Conservation (phyloP, 53 echinoderm and acorn worm species). For the Zoroaster sp. region DNA sequence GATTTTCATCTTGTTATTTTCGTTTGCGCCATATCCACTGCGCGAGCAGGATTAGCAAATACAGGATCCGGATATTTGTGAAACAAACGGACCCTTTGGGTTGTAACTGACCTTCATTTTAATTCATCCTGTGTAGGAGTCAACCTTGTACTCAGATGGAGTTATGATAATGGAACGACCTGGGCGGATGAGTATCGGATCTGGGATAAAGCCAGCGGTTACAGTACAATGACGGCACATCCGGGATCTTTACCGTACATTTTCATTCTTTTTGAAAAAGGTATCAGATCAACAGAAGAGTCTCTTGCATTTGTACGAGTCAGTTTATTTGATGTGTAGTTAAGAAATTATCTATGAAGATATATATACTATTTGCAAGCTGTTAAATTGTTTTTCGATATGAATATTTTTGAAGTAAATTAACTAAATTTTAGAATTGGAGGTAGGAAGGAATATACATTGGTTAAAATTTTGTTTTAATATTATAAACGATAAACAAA, state of each 20-base stretch:
- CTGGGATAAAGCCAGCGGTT: slow-evolving; percentile 70
- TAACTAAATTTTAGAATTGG: not conserved
- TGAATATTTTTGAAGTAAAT: not conserved
- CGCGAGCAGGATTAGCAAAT: too few species aligned
- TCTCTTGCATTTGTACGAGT: slow-evolving; percentile 39
- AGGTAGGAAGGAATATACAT: not conserved
- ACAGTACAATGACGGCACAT: slow-evolving; percentile 73
- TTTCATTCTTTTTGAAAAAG: slow-evolving; percentile 57
- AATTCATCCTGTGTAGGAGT: slow-evolving; percentile 49
- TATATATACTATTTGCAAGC: not conserved
- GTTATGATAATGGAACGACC: slow-evolving; percentile 75
- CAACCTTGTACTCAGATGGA: slow-evolving; percentile 78
- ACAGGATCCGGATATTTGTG: too few species aligned
- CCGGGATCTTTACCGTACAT: slow-evolving; percentile 22
- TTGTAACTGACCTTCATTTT: not conserved
- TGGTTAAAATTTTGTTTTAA: not conserved
- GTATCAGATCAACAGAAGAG: not conserved
- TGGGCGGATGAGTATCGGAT: slow-evolving; percentile 63
- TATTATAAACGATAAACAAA: not conserved
- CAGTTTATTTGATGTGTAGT: not conserved
- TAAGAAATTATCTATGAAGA: not conserved
- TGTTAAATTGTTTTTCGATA: not conserved
- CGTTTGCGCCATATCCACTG: too few species aligned
- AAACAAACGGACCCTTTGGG: too few species aligned
- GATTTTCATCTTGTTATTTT: too few species aligned